Conservation (phyloP, 2,888 invertebrate genomes). For the Yponomeuta sedellus region DNA sequence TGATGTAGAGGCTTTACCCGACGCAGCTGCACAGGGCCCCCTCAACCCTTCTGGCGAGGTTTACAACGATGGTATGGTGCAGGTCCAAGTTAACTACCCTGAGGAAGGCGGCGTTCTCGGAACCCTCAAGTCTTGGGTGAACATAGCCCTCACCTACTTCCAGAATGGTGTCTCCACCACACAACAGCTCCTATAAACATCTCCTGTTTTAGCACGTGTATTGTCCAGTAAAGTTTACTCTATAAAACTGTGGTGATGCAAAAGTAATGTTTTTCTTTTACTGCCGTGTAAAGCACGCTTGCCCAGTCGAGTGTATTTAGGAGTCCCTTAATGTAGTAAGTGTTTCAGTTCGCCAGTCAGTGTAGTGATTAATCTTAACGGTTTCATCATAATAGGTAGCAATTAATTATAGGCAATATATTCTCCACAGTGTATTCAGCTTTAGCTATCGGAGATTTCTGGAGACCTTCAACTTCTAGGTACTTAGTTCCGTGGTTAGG, state of each 20-base stretch:
- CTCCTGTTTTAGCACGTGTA: neutral
- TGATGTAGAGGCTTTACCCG: neutral
- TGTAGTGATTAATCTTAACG: neutral
- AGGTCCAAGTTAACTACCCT: slow-evolving; percentile 42
- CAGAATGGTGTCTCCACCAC: slow-evolving; percentile 35
- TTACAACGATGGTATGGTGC: slow-evolving; percentile 51
- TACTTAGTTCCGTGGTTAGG: neutral
- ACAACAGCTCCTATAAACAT: slow-evolving; percentile 45
- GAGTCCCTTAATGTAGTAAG: neutral
- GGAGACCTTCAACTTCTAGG: neutral
- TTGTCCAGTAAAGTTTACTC: neutral
- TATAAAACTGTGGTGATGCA: neutral
- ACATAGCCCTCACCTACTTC: slow-evolving; percentile 51
- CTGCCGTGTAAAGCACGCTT: neutral
- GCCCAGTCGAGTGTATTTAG: neutral
- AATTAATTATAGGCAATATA: neutral
- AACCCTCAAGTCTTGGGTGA: slow-evolving; percentile 54
- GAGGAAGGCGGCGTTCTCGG: slow-evolving; percentile 39
- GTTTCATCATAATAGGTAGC: neutral
- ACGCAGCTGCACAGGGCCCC: slow-evolving; percentile 23
- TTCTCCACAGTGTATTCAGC: neutral
- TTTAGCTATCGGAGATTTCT: neutral
- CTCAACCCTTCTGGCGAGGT: slow-evolving; percentile 38
- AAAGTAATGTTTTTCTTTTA: neutral
- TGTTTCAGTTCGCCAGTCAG: neutral